Base-by-base conservation (phyloP, 2,888 invertebrate genomes). In the Calliphora vomitoria region DNA sequence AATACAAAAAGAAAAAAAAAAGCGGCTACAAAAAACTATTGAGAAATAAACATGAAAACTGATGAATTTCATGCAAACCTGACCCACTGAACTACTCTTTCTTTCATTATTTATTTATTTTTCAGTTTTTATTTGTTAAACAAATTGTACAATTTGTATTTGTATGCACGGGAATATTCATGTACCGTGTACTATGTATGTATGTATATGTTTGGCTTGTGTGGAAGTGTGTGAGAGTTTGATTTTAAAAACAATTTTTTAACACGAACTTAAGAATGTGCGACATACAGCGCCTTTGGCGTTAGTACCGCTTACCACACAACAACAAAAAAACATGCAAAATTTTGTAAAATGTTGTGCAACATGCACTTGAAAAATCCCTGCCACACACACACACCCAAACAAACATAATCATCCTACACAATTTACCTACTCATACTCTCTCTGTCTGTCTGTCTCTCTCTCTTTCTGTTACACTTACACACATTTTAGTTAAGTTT, bases 21-120 rank as follows among this genome's bases (percentile, higher is more conserved):
- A 55, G 13, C 11, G 8, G 13, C 10, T 13, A 20, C 18, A 58
- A 25, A 58, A 41, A 31, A 13, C 41, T 62, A 82, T 76, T 79
- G 85, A 31, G n/a, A 60, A 78, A 41, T 75, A 69, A 85, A 87
- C 87, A 87, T 82, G 87, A 87, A 87, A 87, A 82, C 82, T 87
- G 87, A 85, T 85, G 87, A 79, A 87, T 87, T 87, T 80, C 87
- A 87, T 87, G 87, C 85, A 87, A 87, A 87, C 87, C 87, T 87
- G 87, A 87, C 87, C 87, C 87, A 87, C 87, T 87, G 87, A 87
- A 87, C 87, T 85, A 87, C 78, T 74, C 44, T 75, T 76, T 71
- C 66, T 44, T 80, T 60, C 80, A 69, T 74, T 68, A 62, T 74
- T 71, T 81, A 44, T 35, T 75, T n/a, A n/a, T n/a, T 72, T 75